Evolutionary conservation across 2,113 vertebrate species (phyloP), one percentile per base, ranked within the genome.

Genomic region (Gasterosteus aculeatus): DNA sequence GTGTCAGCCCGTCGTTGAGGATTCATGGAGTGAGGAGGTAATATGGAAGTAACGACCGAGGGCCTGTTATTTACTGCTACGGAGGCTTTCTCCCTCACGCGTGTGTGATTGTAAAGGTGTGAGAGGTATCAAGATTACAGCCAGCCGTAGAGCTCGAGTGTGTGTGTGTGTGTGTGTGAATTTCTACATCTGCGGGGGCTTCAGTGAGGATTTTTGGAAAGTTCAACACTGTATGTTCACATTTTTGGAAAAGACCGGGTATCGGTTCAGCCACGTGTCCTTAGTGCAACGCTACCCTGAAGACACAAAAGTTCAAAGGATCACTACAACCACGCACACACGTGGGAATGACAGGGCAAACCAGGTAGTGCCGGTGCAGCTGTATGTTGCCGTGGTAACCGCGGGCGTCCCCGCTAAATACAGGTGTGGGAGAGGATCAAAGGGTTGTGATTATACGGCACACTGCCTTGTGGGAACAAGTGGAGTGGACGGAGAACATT

Each of bases 331-430:
- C 31, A 39, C 57, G 62, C 44, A 65, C 22, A 67, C 26, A 67
- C 0, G 0, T 47, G 62, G 49, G 66, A 88, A 92, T 89, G 87
- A 89, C 82, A 90, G 81, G 77, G 84, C 72, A 78, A 75, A 69
- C 42, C 39, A 57, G 26, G 39, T 41, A 3, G 47, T 1, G 39
- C 77, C 31, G 35, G 77, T 69, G 57, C 63, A 53, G 62, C 65
- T 54, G 11, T 39, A 56, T 12, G 51, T 86, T 78, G 47, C 66
- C 65, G 29, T 62, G 78, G 88, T 42, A 82, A 85, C 80, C 73
- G 3, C 10, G 19, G 81, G 82, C 19, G 69, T 86, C 63, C 47
- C 66, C 69, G 51, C 71, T 92, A 92, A 92, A 70, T 80, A 88
- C 85, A 90, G 88, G 89, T 87, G 54, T 49, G 68, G 49, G 41